Evolutionary conservation across 1,140 invertebrate genomes (phyloP).

Genomic region (Cotesia glomerata): DNA sequence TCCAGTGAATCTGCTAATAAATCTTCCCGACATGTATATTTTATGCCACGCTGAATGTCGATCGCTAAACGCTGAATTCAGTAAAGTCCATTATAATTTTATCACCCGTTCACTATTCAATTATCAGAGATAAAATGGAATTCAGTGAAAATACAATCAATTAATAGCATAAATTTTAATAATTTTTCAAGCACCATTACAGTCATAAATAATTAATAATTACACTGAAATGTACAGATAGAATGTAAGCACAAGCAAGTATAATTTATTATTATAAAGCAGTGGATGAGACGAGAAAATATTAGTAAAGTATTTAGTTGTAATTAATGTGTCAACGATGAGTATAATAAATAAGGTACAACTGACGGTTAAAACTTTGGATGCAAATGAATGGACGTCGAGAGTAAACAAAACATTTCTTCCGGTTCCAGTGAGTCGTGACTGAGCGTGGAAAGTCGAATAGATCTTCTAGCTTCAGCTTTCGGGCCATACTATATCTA

Average conservation of each 20-base stretch:
- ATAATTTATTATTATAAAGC: too few species aligned
- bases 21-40: conserved; percentile 7
- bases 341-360: background rate
- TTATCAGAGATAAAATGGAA: background rate
- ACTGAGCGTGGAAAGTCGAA: conserved; percentile 30
- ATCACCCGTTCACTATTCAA: conserved; percentile 12
- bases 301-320: background rate
- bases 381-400: conserved; percentile 30
- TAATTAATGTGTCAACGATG: conserved; percentile 11
- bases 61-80: background rate
- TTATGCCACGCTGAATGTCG: background rate
- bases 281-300: background rate
- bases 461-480: conserved; percentile 22
- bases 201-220: too few species aligned
- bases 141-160: background rate
- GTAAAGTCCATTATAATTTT: conserved; percentile 8
- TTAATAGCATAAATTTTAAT: too few species aligned
- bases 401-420: conserved; percentile 30
- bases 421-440: conserved; percentile 24
- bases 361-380: background rate
- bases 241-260: too few species aligned
- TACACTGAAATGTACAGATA: too few species aligned
- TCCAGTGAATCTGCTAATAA: background rate
- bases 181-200: too few species aligned
- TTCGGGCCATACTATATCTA: conserved; percentile 35